Evolutionary conservation across 1,140 invertebrate genomes (phyloP).

Genomic region (Hylaeus anthracinus): DNA sequence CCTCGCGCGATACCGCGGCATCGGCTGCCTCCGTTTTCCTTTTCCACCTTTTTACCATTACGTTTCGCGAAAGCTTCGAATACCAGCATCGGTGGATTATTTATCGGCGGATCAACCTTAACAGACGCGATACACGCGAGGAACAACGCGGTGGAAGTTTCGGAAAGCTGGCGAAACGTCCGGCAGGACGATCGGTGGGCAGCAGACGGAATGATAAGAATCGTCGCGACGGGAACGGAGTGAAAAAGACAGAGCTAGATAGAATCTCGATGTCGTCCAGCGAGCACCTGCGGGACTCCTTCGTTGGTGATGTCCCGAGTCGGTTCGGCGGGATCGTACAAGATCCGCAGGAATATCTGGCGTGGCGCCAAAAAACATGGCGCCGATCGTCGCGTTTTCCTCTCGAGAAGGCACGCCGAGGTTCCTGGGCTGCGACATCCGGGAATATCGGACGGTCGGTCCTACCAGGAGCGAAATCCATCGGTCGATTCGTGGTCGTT

Average conservation of each 20-base stretch:
- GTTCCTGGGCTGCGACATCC: constrained; percentile 35
- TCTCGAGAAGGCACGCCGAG: constrained; percentile 22
- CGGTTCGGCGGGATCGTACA: constrained; percentile 31
- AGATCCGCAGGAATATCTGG: constrained; percentile 53
- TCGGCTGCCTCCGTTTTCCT: no score
- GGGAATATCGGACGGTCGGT: constrained; percentile 38
- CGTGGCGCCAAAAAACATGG: constrained; percentile 52
- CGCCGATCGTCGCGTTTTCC: constrained; percentile 50
- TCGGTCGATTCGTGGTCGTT: constrained; percentile 5
- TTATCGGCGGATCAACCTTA: not conserved
- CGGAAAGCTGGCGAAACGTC: not conserved
- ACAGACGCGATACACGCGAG: not conserved
- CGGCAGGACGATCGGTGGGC: not conserved
- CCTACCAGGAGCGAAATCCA: constrained; percentile 33
- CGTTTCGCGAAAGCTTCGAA: no score
- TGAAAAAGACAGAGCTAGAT: not conserved
- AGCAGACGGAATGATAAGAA: not conserved
- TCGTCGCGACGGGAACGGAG: not conserved
- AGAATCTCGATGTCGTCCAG: constrained; percentile 25
- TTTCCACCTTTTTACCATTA: no score
- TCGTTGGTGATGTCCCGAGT: constrained; percentile 29
- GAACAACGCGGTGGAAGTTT: not conserved
- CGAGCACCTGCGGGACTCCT: constrained; percentile 23
- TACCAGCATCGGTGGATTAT: no score
- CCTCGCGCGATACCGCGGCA: no score